These are phyloP conservation scores for Orthosia incerta DNA, from an alignment of 2,888 invertebrate genomes.

Conservation along the genomic window DNA sequence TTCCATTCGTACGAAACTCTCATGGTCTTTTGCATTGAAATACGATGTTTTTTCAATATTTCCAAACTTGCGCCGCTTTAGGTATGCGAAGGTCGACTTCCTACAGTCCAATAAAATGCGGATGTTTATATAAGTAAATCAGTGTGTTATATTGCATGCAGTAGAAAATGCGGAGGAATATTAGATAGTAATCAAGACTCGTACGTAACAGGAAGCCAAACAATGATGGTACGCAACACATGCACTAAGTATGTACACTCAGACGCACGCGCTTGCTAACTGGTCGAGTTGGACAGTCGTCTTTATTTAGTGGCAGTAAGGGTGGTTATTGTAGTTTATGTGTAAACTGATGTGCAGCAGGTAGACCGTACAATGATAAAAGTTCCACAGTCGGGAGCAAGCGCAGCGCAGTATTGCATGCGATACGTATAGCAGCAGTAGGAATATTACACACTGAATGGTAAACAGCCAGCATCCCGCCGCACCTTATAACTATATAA, in stretches of 20 bases:
- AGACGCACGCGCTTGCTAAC: background rate
- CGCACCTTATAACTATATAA: background rate
- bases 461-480: background rate
- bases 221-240: constrained; percentile 29
- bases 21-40: background rate
- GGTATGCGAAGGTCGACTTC: constrained; percentile 17
- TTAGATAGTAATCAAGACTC: constrained; percentile 32
- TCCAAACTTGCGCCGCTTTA: constrained; percentile 1
- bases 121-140: constrained; percentile 27
- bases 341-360: background rate
- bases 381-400: background rate
- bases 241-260: background rate
- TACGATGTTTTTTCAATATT: constrained; percentile 8
- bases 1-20: background rate
- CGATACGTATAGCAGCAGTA: background rate
- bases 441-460: too few species aligned
- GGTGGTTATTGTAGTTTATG: background rate
- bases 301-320: background rate
- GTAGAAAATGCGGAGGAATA: constrained; percentile 11
- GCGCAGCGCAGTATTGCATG: background rate
- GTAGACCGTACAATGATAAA: background rate
- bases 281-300: background rate
- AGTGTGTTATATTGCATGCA: constrained; percentile 4
- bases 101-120: constrained; percentile 16
- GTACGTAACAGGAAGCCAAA: constrained; percentile 35